Evolutionary conservation across 2,113 vertebrate genomes (phyloP), one percentile per base, ranked within the genome.

Genomic region (Alligator mississippiensis): DNA sequence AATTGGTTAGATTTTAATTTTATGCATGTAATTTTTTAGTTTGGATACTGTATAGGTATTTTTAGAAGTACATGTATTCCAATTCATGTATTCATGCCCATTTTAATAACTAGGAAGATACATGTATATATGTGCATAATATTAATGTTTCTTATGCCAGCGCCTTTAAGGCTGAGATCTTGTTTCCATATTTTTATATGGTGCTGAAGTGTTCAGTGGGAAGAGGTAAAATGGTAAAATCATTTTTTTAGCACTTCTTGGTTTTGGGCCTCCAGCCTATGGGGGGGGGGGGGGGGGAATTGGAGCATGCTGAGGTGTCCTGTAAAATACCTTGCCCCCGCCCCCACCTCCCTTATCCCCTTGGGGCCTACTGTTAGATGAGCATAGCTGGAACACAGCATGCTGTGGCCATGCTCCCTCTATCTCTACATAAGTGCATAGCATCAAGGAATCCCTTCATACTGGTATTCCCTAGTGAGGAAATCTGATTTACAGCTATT

Each of bases 1-100:
- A 95, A 92, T 90, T n/a, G 47, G 34, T 38, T 16, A 84, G 75
- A n/a, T 72, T 91, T 83, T 16, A 77, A 47, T 92, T 77, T 79
- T 28, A 55, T 77, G 58, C 24, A 1, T 82, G 66, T 15, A 19
- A 3, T 70, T 82, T 38, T 82, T 28, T 82, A 62, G n/a, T 90
- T 87, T 25, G 64, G 58, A 54, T 57, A 54, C 16, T 34, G 1
- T 3, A 4, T 2, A 66, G n/a, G 38, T 89, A 62, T 92, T 93
- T 96, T 95, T 89, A 87, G 89, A 89, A 82, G 6, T 13, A 3
- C 54, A 58, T 59, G 55, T 6, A 22, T 75, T 17, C 1, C 74
- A 7, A 24, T 77, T 85, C 88, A 3, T 34, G 5, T 77, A 38
- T 28, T 87, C 11, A 25, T 4, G 55, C 11, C 61, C 59, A 6